Base-by-base conservation (phyloP, 1,140 invertebrate species). In the Diorhabda elongata region DNA sequence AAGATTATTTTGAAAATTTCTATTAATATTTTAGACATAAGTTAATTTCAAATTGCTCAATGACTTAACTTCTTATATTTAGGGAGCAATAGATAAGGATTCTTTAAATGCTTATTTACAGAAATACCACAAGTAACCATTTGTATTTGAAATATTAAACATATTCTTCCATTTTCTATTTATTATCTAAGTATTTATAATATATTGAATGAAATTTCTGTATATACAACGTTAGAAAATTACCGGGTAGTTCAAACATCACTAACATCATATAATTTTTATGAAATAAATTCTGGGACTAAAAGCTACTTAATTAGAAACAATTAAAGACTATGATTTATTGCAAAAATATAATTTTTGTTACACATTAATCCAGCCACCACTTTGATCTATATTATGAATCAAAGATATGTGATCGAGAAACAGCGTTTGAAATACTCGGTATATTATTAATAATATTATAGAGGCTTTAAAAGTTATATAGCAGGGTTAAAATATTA, bases 41-140 rank as follows among this genome's bases (percentile, higher is more conserved):
- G 47, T 52, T 52, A 52, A 52, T 52, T 52, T 52, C 47, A 52
- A n/a, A 52, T 52, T 52, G 47, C 47, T 52, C 47, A 52, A 52
- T 6, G n/a, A 52, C 47, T 52, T 26, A 52, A 52, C 47, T 52
- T 52, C n/a, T 52, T 52, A 52, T 52, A 52, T 52, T 52, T 52
- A 52, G 47, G 47, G 47, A 52, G 47, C 47, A 52, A 52, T 52
- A 52, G 47, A 8, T 52, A 52, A 52, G 47, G 47, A 52, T 52
- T n/a, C 6, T 52, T 52, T 52, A 52, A 52, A 6, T 52, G n/a
- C 47, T 52, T 52, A 52, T 52, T 52, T 52, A 52, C 47, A 52
- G 47, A 52, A 52, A 52, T 52, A n/a, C n/a, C 47, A n/a, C 47
- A 52, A 52, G 6, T 26, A 26, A 26, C 6, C 47, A 52, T 52